Conservation (phyloP, 2,113 vertebrate genomes). For the Climacteris rufus region DNA sequence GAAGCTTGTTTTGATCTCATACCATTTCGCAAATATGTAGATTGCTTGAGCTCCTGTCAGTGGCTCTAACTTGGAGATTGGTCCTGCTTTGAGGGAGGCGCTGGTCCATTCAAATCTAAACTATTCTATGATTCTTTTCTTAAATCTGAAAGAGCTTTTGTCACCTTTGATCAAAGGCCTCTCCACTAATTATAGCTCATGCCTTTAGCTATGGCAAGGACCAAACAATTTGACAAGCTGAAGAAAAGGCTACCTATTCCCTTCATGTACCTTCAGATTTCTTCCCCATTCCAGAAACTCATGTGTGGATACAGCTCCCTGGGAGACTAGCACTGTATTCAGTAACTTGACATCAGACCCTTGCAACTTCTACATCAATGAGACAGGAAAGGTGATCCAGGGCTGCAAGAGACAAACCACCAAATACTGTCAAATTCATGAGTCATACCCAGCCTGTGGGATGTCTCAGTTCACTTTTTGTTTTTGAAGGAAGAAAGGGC, state of each 20-base stretch:
- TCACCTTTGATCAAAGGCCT: not conserved
- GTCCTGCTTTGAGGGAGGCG: not conserved
- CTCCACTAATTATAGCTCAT: not conserved
- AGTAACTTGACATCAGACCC: not conserved
- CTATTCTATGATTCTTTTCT: not conserved
- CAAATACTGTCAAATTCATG: not conserved
- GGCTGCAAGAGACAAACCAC: not conserved
- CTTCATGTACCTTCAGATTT: not conserved
- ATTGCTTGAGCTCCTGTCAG: not conserved
- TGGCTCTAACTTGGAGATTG: not conserved
- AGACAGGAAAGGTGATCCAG: not conserved
- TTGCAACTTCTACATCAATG: not conserved
- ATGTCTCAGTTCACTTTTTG: not conserved
- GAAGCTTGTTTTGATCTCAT: not conserved
- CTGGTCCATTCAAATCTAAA: not conserved
- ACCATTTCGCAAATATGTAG: not conserved
- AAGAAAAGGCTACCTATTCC: not conserved
- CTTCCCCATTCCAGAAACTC: not conserved
- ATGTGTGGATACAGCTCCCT: not conserved
- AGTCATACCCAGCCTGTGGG: not conserved
- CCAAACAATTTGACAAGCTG: not conserved
- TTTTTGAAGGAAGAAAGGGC: not conserved
- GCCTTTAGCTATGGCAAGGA: not conserved
- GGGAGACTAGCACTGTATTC: not conserved
- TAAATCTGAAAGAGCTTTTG: not conserved